Evolutionary conservation across 2,113 vertebrate genomes (phyloP), one percentile per base, ranked within the genome.

Genomic region (Pseudorhombus dupliciocellatus): DNA sequence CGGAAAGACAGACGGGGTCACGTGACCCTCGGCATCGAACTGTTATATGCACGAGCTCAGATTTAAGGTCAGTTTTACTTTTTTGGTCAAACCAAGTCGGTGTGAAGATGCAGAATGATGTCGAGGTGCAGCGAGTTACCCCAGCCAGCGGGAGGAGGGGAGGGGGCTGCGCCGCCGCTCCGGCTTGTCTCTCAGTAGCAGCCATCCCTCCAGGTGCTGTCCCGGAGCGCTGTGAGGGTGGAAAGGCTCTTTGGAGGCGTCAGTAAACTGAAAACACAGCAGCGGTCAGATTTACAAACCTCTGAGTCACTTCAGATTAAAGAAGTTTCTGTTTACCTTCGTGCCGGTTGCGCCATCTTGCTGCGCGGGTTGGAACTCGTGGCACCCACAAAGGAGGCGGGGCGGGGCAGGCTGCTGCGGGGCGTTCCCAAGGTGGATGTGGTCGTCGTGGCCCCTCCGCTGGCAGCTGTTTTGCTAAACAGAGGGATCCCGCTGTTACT

Each of bases 61-160:
- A 48, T 52, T 76, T 54, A 42, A 69, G 25, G 70, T 66, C 46
- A 37, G 21, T 34, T 15, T 64, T 24, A 16, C 21, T 30, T 65
- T 65, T 85, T 77, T 76, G 78, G 76, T 80, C 70, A 26, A 44
- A 70, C 31, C 54, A 54, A 20, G 57, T 50, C 11, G 5, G 51
- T 5, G 21, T 70, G 22, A 16, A 24, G 25, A 22, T 2, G n/a
- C 14, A 15, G 5, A 42, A 42, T 11, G 5, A 7, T 8, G 21
- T 11, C 7, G 44, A 48, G 18, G 86, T 37, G 75, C 65, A 63
- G 73, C 20, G 30, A 12, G 52, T 80, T 22, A 79, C 94, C 95
- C 96, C 92, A 94, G 93, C 96, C 96, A 94, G 95, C 96, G 92
- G 93, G 94, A 93, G 94, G 94, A n/a, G n/a, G n/a, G n/a, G n/a